Base-by-base conservation (phyloP, 2,113 vertebrate genomes). In the Phaethornis superciliosus region DNA sequence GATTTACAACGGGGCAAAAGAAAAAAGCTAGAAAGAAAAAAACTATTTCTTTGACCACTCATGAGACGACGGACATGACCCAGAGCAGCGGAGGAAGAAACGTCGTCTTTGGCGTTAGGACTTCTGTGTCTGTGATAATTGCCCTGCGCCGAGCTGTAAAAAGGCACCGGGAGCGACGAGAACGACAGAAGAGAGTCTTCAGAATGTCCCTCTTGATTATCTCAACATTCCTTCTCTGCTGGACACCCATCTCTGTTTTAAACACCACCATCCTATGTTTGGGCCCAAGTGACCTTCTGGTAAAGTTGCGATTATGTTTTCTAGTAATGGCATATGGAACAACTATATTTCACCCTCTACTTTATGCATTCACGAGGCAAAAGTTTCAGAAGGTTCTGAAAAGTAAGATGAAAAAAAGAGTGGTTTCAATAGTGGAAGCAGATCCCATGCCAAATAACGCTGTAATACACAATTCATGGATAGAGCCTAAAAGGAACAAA, bases 391-490 rank as follows among this genome's bases (percentile, higher is more conserved):
- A 99, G 94, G 99, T 99, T 76, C 97, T 99, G 89, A 99, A 99
- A 98, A 99, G 99, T 97, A 99, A 99, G 98, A 99, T 99, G 99
- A 99, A 99, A 98, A 99, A 99, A 91, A 95, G 99, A 88, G 99
- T 99, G 55, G 99, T 99, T 97, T 99, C 99, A 17, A 99, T 99
- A 96, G 99, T 99, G 77, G 99, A 99, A 98, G 99, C 99, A 32
- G 99, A 99, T 63, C 99, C 99, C 19, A 97, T 99, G 94, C 99
- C 99, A 78, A 99, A 99, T 95, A 99, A 99, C 1, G 98, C 99
- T 86, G 98, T 99, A 93, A 99, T 99, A 96, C 99, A 99, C 95
- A 99, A 99, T 95, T 99, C 99, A 84, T 99, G 99, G 99, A 99
- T 99, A 88, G 99, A 99, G 91, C 99, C 99, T 96, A 99, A 99